A percentile compares a stretch with the other conserved stretches of the same genome.
Evolutionary conservation across 2,888 invertebrate species (phyloP).

Genomic region (Branchipolynoe longqiensis): DNA sequence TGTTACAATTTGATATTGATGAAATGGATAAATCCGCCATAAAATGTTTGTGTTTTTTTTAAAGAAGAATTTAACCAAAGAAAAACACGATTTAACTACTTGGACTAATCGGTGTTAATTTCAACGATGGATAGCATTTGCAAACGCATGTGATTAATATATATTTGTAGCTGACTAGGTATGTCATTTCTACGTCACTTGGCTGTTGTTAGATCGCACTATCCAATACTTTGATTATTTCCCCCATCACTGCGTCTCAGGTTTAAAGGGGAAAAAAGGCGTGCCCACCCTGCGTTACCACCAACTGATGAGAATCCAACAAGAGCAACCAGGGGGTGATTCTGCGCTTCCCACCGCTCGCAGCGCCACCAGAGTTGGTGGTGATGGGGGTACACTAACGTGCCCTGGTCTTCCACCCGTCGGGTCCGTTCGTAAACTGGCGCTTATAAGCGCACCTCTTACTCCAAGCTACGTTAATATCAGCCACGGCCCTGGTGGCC

Average conservation of each 20-base stretch:
- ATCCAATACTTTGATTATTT: constrained; percentile 44
- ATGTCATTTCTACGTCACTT: too few species aligned
- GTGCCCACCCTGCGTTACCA: constrained; percentile 36
- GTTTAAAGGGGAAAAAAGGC: constrained; percentile 27
- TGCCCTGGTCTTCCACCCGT: constrained; percentile 23
- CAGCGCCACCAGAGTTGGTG: neutral
- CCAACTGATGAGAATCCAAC: constrained; percentile 22
- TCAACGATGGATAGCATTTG: too few species aligned
- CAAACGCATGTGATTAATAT: too few species aligned
- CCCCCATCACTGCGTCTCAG: neutral
- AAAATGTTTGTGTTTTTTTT: too few species aligned
- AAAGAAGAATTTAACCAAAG: too few species aligned
- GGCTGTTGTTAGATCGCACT: too few species aligned
- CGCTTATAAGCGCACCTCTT: constrained; percentile 31
- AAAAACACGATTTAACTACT: too few species aligned
- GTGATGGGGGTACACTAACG: too few species aligned
- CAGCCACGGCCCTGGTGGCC: constrained; percentile 37
- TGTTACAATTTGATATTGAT: too few species aligned
- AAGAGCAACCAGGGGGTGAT: neutral
- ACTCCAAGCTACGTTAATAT: constrained; percentile 46
- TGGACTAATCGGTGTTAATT: too few species aligned
- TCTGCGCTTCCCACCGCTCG: neutral
- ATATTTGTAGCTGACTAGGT: too few species aligned
- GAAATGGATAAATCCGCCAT: too few species aligned
- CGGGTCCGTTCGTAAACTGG: constrained; percentile 48